Evolutionary conservation across 2,113 vertebrate genomes (phyloP).

Genomic region (Podilymbus podiceps): DNA sequence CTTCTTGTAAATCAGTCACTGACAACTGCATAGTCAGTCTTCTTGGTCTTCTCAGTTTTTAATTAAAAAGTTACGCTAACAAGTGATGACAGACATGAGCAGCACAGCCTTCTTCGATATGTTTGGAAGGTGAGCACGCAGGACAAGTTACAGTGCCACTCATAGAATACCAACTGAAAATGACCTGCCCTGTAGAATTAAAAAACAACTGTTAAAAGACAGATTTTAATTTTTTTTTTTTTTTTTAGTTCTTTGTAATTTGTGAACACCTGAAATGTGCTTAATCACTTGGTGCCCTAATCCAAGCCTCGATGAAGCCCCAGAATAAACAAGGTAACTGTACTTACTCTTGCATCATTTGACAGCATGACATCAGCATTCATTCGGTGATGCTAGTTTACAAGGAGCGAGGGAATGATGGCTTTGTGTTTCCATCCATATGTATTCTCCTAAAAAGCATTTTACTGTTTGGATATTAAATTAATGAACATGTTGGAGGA

Average conservation of each 20-base stretch:
- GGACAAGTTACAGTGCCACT: background rate
- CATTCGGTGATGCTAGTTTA: background rate
- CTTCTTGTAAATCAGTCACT: constrained; percentile 25
- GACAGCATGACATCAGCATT: background rate
- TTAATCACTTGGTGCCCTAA: background rate
- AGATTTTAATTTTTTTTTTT: background rate
- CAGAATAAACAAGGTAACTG: background rate
- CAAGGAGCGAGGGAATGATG: background rate
- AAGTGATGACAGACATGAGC: background rate
- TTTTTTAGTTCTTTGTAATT: background rate
- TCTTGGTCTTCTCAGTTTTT: constrained; percentile 30
- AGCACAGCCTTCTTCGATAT: background rate
- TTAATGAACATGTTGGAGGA: background rate
- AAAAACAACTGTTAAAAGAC: background rate
- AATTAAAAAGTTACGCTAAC: constrained; percentile 28
- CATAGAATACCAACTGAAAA: background rate
- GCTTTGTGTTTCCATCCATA: background rate
- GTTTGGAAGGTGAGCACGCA: background rate
- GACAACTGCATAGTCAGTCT: background rate
- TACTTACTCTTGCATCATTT: background rate
- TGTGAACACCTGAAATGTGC: background rate
- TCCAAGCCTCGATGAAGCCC: background rate
- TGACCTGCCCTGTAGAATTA: background rate
- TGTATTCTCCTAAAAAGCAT: background rate
- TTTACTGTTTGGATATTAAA: background rate